Percentiles rank a stretch among this genome's conserved stretches.
Conservation (phyloP, 2,797 vertebrate genomes). For the Pithecia hirsuta region DNA sequence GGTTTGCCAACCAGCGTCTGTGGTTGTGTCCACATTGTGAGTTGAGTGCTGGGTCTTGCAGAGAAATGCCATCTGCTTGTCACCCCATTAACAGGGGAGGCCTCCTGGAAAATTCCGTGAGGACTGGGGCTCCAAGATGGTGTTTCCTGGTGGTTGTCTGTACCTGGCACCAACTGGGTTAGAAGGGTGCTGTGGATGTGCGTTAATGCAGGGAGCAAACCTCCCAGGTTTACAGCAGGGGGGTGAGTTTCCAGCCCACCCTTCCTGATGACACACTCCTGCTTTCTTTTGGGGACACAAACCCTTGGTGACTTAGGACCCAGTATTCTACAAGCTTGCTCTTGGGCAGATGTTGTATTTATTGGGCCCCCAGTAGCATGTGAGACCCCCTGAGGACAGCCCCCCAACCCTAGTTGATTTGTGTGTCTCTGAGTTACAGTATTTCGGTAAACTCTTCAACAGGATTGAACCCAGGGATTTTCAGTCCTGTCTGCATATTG, state of each 20-base stretch:
- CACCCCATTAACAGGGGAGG: background rate
- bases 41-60: rapidly evolving
- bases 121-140: background rate
- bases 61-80: background rate
- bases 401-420: background rate
- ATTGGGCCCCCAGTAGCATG: background rate
- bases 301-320: background rate
- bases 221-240: background rate
- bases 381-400: background rate
- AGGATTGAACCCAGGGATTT: background rate
- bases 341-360: background rate
- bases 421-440: background rate
- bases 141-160: background rate
- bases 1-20: rapidly evolving
- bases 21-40: rapidly evolving
- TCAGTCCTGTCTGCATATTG: background rate
- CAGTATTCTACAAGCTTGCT: background rate
- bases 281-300: background rate
- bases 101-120: background rate
- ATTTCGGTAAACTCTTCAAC: background rate
- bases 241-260: background rate
- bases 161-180: background rate
- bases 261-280: background rate
- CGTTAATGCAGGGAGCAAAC: background rate
- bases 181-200: background rate